Base-by-base conservation (phyloP, 2,888 invertebrate species). In the Adelphocoris suturalis region DNA sequence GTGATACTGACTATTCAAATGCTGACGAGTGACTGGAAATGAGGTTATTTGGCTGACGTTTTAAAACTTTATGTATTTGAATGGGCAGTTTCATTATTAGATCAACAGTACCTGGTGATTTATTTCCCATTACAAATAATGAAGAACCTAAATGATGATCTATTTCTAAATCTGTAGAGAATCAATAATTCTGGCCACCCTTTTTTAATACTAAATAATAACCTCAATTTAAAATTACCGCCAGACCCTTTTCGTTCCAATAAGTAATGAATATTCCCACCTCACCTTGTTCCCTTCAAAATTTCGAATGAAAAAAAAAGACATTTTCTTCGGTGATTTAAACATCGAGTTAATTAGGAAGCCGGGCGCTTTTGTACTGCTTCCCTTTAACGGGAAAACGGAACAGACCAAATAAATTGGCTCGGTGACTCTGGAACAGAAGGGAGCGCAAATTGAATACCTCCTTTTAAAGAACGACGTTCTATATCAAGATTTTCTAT, bases 341-440 rank as follows among this genome's bases (percentile, higher is more conserved):
- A 68, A 68, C 68, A 23, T 27, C 68, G 68, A 68, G 68, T 68
- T 68, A 68, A 68, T 68, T 68, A 68, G 14, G 14, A 16, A 16
- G 52, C 16, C 13, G 27, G 68, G 68, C 0, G 68, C 68, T 68
- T 68, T 23, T 23, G 68, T 7, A 23, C 19, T 19, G 68, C 23
- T 23, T 68, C 52, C 5, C 5, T 7, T 4, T 52, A 11, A 52
- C 68, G 4, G 16, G n/a, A 7, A 19, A 68, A 68, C 13, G 68
- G 68, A 68, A 68, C 68, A 23, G 13, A 23, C 68, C 68, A 23
- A 68, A 68, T 68, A 68, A 68, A 68, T 68, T 68, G 68, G 68
- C 68, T 68, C 68, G 68, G 68, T 68, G 68, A 68, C 68, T 68
- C 68, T 68, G 68, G 68, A 68, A 68, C 68, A 68, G 68, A 68